Evolutionary conservation across 2,888 invertebrate genomes (phyloP).

Genomic region (Polydrusus cervinus): DNA sequence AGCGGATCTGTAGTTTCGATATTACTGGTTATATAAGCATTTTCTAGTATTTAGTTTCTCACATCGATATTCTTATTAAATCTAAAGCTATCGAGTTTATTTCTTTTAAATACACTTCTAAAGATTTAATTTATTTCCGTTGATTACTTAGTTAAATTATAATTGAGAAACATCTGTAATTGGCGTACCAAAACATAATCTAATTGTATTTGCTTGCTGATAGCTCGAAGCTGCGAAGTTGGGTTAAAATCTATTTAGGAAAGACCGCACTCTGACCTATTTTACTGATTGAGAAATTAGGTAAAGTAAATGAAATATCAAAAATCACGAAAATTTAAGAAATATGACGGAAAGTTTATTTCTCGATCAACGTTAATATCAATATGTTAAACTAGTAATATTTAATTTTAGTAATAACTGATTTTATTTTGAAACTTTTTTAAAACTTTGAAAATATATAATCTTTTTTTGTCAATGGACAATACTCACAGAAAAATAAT

Average conservation of each 20-base stretch:
- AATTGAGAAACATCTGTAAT: constrained; percentile 19
- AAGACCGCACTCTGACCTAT: constrained; percentile 22
- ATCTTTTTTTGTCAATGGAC: no score
- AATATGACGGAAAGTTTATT: neutral
- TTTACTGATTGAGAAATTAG: constrained; percentile 15
- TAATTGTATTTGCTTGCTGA: constrained; percentile 9
- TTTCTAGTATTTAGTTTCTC: no score
- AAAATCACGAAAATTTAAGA: neutral
- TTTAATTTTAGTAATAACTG: no score
- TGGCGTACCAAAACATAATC: constrained; percentile 11
- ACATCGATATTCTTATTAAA: no score
- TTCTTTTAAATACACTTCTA: neutral
- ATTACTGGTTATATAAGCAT: no score
- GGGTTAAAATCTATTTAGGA: constrained; percentile 20
- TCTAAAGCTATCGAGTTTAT: neutral
- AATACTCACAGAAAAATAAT: no score
- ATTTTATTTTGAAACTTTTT: no score
- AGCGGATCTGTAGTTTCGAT: no score
- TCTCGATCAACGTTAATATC: no score
- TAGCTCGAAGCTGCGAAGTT: constrained; percentile 15
- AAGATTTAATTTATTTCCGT: neutral
- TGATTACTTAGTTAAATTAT: neutral
- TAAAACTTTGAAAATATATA: no score
- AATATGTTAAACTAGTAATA: no score
- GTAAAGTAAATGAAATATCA: constrained; percentile 7